phyloP scores from a whole-genome alignment of 1,140 invertebrate genomes.

The Euura saliciscinereae region DNA sequence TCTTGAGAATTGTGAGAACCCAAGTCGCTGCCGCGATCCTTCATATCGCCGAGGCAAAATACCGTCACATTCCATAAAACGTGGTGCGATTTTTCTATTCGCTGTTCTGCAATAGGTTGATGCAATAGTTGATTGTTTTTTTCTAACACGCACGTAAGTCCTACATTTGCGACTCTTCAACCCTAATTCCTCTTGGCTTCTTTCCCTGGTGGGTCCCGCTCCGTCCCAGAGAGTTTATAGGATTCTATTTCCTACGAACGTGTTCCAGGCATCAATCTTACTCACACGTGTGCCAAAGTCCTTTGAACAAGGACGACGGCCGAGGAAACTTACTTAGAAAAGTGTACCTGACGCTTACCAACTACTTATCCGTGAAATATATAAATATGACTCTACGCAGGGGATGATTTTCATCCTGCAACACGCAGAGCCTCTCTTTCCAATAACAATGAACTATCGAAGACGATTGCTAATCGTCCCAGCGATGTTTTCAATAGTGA shows the following conservation, averaged over 20 bases:
- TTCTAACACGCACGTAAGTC: neutral
- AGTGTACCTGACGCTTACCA: neutral
- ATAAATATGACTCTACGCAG: neutral
- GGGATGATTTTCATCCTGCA: neutral
- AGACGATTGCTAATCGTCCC: too few relatives aligned
- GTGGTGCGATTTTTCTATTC: neutral
- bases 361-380: neutral
- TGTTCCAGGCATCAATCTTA: neutral
- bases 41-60: neutral
- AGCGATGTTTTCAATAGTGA: too few relatives aligned
- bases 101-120: neutral
- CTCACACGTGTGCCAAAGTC: neutral
- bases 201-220: neutral
- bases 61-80: neutral
- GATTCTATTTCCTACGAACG: neutral
- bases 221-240: neutral
- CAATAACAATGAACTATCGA: too few relatives aligned
- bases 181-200: neutral
- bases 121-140: neutral
- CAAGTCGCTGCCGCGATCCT: neutral
- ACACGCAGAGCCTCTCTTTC: too few relatives aligned
- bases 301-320: neutral
- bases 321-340: neutral
- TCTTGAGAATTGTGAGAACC: neutral
- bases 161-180: neutral